Evolutionary conservation across 2,113 vertebrate genomes (phyloP), one percentile per base, ranked within the genome.

Genomic region (Turdus rufiventris): DNA sequence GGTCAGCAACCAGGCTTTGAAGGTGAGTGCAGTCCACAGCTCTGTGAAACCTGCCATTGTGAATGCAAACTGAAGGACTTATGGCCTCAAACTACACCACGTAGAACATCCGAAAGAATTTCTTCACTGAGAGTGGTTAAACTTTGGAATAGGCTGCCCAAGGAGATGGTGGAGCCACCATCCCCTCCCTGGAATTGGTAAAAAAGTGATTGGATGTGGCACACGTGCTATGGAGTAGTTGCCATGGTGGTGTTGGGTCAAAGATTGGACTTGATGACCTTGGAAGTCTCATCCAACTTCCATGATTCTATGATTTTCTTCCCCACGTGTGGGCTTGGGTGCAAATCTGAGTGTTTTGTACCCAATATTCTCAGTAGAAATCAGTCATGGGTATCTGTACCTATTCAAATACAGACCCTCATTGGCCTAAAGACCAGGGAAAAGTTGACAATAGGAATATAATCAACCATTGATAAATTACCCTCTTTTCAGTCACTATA

Each of bases 201-300:
- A 43, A 58, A 34, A 34, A 58, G 58, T 14, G 16, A 58, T 17
- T 58, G 45, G 38, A 43, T 68, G 45, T 28, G 26, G 7, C 26
- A 60, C 14, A 68, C 0, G 0, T 67, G 26, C 43, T 10, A 1
- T 14, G 9, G 26, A 58, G 33, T 18, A 25, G 21, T 15, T 18
- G 18, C 33, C 9, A 10, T 1, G 1, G 8, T 33, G 31, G 8
- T 43, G 19, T 14, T 58, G 43, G 21, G 33, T 45, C 54, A 60
- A 43, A 45, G 26, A 45, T 4, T 60, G 45, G 45, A 23, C 18
- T 53, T 0, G 0, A 51, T 33, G 18, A 60, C 25, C 45, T 76
- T 86, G 62, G 33, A 60, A 8, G 2, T 24, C 14, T 45, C 28
- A 68, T 53, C 26, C 38, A 68, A 0, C 14, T 53, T 33, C 7